These are phyloP conservation scores for Liolophura sinensis DNA, from an alignment of 1,140 invertebrate genomes.

Conservation along the genomic window DNA sequence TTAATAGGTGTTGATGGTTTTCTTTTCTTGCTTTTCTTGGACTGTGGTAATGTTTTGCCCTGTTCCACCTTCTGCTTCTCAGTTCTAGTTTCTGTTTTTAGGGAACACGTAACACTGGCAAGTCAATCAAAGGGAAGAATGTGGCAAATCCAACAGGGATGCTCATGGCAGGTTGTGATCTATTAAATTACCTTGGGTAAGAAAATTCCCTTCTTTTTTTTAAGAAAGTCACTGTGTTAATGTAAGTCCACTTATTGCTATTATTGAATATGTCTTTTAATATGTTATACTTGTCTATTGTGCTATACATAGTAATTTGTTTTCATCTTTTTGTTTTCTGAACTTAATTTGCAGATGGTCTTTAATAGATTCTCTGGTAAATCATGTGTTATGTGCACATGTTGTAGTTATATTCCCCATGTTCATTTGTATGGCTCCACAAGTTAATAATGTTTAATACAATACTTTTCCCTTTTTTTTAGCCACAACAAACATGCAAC, in stretches of 20 bases:
- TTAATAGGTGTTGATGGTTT: background rate
- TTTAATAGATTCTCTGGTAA: slow-evolving; percentile 6
- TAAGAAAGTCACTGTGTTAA: background rate
- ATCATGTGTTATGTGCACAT: background rate
- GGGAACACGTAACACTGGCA: slow-evolving; percentile 51
- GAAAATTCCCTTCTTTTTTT: background rate
- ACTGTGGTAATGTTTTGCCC: background rate
- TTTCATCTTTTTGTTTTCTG: background rate
- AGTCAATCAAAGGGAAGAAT: slow-evolving; percentile 83
- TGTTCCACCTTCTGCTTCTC: no score
- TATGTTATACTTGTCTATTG: background rate
- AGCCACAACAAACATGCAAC: slow-evolving; percentile 79
- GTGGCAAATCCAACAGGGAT: slow-evolving; percentile 99
- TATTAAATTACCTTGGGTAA: slow-evolving; percentile 88
- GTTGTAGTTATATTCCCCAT: background rate
- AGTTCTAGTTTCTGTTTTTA: slow-evolving; percentile 16
- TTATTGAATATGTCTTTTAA: background rate
- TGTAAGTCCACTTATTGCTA: background rate
- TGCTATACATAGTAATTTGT: background rate
- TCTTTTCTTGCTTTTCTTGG: background rate
- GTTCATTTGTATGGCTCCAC: no score
- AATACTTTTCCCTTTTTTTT: slow-evolving; percentile 11
- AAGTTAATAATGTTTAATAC: background rate
- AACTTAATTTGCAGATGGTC: slow-evolving; percentile 4
- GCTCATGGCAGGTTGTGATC: slow-evolving; percentile 90